phyloP scores from a whole-genome alignment of 2,797 vertebrate genomes.

The Liparis tanakae region DNA sequence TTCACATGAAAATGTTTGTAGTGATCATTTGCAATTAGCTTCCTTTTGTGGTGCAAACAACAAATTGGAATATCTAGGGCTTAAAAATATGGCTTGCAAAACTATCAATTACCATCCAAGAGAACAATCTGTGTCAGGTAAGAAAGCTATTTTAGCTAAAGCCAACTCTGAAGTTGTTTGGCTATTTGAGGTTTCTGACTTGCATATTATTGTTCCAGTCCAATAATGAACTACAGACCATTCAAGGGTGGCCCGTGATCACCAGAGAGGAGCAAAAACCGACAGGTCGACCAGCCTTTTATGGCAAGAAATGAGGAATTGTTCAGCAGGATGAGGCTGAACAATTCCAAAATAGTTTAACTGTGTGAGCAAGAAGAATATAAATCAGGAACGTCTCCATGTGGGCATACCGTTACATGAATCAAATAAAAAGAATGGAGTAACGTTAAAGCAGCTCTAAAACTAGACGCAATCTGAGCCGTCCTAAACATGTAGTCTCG shows the following conservation, averaged over 20 bases:
- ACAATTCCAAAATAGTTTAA: neutral
- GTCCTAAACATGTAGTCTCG: neutral
- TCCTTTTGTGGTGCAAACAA: constrained; percentile 32
- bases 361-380: constrained; percentile 8
- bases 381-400: constrained; percentile 3
- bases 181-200: constrained; percentile 31
- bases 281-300: constrained; percentile 45
- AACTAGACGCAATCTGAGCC: constrained; percentile 20
- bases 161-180: constrained; percentile 11
- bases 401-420: neutral
- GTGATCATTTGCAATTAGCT: constrained; percentile 22
- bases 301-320: constrained; percentile 21
- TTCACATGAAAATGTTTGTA: constrained; percentile 68
- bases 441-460: neutral
- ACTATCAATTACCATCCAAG: neutral
- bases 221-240: constrained; percentile 21
- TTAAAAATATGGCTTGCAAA: constrained; percentile 22
- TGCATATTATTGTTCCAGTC: constrained; percentile 54
- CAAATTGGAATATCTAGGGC: constrained; percentile 17
- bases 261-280: constrained; percentile 55
- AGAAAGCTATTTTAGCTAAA: constrained; percentile 1
- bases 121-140: constrained; percentile 1
- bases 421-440: neutral
- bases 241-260: constrained; percentile 9
- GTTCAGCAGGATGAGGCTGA: constrained; percentile 10